A percentile compares a stretch with the other conserved stretches of the same genome.
Conservation (phyloP, 2,113 vertebrate genomes). For the Xenopus tropicalis region DNA sequence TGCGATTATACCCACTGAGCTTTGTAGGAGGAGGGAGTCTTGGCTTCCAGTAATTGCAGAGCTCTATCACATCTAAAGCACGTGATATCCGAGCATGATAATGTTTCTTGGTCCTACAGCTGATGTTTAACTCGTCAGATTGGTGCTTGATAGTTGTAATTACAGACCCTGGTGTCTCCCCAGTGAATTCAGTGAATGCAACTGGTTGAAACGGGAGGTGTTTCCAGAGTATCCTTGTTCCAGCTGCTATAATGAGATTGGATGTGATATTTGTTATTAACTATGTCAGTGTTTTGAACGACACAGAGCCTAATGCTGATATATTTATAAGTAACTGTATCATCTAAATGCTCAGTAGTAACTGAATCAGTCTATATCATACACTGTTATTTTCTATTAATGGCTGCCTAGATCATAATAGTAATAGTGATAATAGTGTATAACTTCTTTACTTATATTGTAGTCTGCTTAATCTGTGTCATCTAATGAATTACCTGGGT, state of each 20-base stretch:
- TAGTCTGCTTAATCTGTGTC: not conserved
- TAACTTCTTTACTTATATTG: no score
- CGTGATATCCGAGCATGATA: conserved; percentile 63
- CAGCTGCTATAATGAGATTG: not conserved
- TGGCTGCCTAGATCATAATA: no score
- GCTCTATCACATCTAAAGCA: conserved; percentile 64
- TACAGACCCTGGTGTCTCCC: conserved; percentile 56
- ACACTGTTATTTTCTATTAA: no score
- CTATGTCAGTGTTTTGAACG: not conserved
- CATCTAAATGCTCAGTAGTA: no score
- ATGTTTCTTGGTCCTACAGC: conserved; percentile 62
- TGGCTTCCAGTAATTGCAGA: conserved; percentile 55
- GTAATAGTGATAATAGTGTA: no score
- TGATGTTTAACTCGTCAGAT: conserved; percentile 68
- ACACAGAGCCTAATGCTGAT: no score
- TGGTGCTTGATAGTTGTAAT: conserved; percentile 61
- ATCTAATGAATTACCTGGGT: no score
- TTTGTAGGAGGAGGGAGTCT: not conserved
- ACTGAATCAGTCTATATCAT: no score
- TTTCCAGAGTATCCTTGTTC: not conserved
- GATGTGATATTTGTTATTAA: not conserved
- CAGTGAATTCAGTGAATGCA: conserved; percentile 19
- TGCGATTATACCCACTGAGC: not conserved
- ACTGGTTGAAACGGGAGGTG: conserved; percentile 7
- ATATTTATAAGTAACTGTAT: no score